A percentile compares a stretch with the other conserved stretches of the same genome.
phyloP scores from a whole-genome alignment of 2,113 vertebrate species.

The Cricetomys ansorgei region DNA sequence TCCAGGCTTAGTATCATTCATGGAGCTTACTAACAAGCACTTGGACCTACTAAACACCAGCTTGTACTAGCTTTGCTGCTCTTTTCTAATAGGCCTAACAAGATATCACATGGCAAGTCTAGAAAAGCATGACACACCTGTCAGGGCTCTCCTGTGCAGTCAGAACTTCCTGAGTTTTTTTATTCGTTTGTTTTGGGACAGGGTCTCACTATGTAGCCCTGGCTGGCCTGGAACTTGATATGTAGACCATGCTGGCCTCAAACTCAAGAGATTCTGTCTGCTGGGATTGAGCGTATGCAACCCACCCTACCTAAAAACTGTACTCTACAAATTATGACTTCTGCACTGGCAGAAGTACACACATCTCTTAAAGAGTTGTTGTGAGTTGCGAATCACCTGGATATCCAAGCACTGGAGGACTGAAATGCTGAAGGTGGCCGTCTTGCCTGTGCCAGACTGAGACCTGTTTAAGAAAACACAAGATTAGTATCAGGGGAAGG shows the following conservation, averaged over 20 bases:
- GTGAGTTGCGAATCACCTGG: conserved; percentile 87
- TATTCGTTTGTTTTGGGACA: background rate
- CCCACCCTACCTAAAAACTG: background rate
- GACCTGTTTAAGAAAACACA: conserved; percentile 89
- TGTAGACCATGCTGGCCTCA: background rate
- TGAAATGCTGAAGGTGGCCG: conserved; percentile 97
- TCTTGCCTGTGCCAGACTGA: conserved; percentile 99
- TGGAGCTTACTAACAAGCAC: fast-evolving
- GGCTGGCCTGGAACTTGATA: background rate
- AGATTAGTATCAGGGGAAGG: fast-evolving
- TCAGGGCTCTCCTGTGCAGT: background rate
- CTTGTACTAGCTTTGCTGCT: fast-evolving
- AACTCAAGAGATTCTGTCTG: background rate
- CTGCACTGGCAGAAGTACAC: background rate
- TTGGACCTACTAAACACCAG: too few relatives aligned
- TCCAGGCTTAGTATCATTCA: background rate
- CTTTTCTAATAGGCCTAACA: background rate
- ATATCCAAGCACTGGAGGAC: conserved; percentile 98
- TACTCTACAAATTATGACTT: too few relatives aligned
- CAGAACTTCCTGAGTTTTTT: background rate
- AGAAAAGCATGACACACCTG: fast-evolving
- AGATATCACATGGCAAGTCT: background rate
- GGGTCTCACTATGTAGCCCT: background rate
- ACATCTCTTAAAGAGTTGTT: background rate
- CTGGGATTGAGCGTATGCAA: background rate